Base-by-base conservation (phyloP, 1,140 invertebrate genomes). In the Rhysida immarginata region DNA sequence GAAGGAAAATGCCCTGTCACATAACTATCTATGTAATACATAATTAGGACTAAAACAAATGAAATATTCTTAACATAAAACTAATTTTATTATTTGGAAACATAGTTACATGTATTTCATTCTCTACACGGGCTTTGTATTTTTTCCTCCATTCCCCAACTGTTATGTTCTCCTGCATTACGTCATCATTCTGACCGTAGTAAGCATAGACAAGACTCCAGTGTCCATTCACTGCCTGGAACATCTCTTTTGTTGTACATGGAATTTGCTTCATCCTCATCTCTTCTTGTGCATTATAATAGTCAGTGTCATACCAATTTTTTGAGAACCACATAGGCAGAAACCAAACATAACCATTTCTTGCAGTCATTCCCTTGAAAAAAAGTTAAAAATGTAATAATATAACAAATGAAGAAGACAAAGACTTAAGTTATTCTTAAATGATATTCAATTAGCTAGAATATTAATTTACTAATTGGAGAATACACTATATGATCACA, bases 281-380 rank as follows among this genome's bases (percentile, higher is more conserved):
- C 20, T 41, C 54, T 16, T 59, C 49, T 25, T 61, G 55, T n/a
- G 59, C 59, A 61, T 81, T 80, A 60, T 77, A 77, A 49, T 68
- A 69, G 58, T 80, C 75, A 0, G 79, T 81, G 59, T 85, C 75
- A 64, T 79, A 81, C 82, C 83, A 85, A 27, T 64, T 48, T n/a
- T 57, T 44, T 1, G 60, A 46, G 55, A 85, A 76, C 84, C 84
- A 87, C 1, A 75, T 68, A 0, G 86, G 86, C 20, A 91, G 67
- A 63, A 90, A 89, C 87, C 87, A 90, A 0, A 87, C 78, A 65
- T 85, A 90, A 8, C 84, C 82, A 53, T 84, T 63, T 26, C 69
- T 65, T 2, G 72, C 73, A 18, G 79, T 82, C 80, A 82, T 81
- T 63, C 63, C 61, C 70, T 73, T 58, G 26, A 64, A 64, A 20